Base-by-base conservation (phyloP, 2,888 invertebrate genomes). In the Polymixis flavicincta region DNA sequence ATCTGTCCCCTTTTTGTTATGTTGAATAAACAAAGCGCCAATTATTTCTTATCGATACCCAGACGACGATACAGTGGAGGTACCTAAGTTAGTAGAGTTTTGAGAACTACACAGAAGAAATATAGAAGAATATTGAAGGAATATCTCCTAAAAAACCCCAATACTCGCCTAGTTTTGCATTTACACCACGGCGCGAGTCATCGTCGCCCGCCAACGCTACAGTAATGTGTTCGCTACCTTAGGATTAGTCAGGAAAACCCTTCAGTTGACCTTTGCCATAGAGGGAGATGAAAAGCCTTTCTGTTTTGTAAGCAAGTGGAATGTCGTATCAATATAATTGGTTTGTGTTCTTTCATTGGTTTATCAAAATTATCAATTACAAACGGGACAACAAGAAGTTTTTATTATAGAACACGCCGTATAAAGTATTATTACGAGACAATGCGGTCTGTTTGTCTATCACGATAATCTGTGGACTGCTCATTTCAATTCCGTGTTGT, bases 401-500 rank as follows among this genome's bases (percentile, higher is more conserved):
- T 25, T 60, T 67, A 65, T 54, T 61, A 76, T 17, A 25, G 88
- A 91, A 89, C 95, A 95, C 88, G 91, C 94, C 82, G 89, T 95
- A 92, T 92, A 94, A 90, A 90, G 89, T 89, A 92, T 94, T 95
- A 96, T 95, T 96, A 96, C 91, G 92, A 94, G 95, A 96, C 95
- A 96, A 96, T 95, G 94, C 94, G 92, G 90, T 90, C 92, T 92
- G 93, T 95, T 96, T 95, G 95, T 94, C 95, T 96, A 95, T 96
- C 95, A 96, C 92, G 95, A 95, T 96, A 96, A 96, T 95, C 96
- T 96, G 95, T 94, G 94, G 95, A 92, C 94, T 93, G 94, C 94
- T 94, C 94, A 95, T 96, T 96, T 96, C 96, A 95, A 96, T 96
- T 96, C 94, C 94, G 94, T 94, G 95, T 96, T 96, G 95, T 96